Base-by-base conservation (phyloP, 2,888 invertebrate species). In the Plebejus argus region DNA sequence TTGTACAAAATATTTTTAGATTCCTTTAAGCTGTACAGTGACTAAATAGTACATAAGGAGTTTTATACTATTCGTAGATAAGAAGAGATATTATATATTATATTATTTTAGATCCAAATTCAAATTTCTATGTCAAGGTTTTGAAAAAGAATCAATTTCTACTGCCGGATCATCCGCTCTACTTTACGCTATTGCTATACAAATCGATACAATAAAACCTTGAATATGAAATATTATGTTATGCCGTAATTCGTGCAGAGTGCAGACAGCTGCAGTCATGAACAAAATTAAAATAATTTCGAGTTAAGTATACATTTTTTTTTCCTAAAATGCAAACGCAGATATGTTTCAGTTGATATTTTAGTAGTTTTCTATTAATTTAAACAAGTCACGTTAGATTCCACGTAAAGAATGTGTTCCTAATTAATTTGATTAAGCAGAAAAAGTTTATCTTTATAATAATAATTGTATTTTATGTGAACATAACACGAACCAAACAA, bases 141-240 rank as follows among this genome's bases (percentile, higher is more conserved):
- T 18, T 18, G 18, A 53, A 53, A 53, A 53, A 5, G 1, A 18
- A 53, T 53, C 18, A 53, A 66, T 61, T 58, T 61, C 28, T 28
- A 28, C 28, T 28, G 5, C 15, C 28, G 28, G 28, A 66, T 66
- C 66, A 15, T 61, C 66, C 66, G 66, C 18, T 28, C 28, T 66
- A 66, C 28, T 66, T 28, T 66, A 33, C 66, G 66, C 66, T 66
- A 66, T 66, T 66, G 66, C 66, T 61, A 61, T 23, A 28, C 28
- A 66, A 53, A 66, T 66, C 66, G 5, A 66, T 66, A 66, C 28
- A 23, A 66, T 18, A 33, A 10, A 20, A 28, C 66, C 66, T 66
- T 66, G 66, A 66, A 66, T 66, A 66, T 66, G 28, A 28, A 33
- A 33, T 66, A 66, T 12, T 66, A 66, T 66, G 12, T 12, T 66